Percentiles rank a stretch among this genome's conserved stretches.
phyloP scores from a whole-genome alignment of 1,140 invertebrate genomes.

The Leptopilina clavipes region DNA sequence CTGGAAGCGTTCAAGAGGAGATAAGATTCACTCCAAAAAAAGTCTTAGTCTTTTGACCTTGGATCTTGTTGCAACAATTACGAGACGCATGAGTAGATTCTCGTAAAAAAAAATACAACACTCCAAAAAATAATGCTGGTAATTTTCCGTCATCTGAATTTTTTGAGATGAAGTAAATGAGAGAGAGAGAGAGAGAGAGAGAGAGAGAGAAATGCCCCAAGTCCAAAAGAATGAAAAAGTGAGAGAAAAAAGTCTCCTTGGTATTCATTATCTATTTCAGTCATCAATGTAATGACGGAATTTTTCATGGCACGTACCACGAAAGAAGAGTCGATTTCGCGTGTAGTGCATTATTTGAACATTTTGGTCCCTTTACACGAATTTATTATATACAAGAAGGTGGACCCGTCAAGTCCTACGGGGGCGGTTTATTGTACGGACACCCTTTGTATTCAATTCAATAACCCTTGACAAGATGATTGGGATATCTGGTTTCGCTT shows the following conservation, averaged over 20 bases:
- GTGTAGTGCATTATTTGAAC: background rate
- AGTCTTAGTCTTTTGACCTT: slow-evolving; percentile 6
- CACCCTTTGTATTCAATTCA: slow-evolving; percentile 68
- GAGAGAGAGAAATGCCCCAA: too few relatives aligned
- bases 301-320: slow-evolving; percentile 23
- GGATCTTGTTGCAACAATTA: background rate
- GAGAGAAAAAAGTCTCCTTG: too few relatives aligned
- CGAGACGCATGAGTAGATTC: too few relatives aligned
- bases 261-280: background rate
- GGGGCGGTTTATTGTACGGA: slow-evolving; percentile 71
- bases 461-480: slow-evolving; percentile 72
- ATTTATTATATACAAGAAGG: slow-evolving; percentile 8
- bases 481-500: slow-evolving; percentile 67
- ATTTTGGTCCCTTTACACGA: background rate
- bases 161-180: too few relatives aligned
- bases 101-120: too few relatives aligned
- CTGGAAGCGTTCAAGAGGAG: background rate
- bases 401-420: slow-evolving; percentile 57
- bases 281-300: background rate
- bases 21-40: slow-evolving; percentile 24
- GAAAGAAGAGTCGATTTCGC: slow-evolving; percentile 11
- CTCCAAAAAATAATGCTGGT: too few relatives aligned
- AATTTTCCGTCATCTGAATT: too few relatives aligned
- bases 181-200: too few relatives aligned
- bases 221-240: too few relatives aligned